These are phyloP conservation scores for Acanthococcus lagerstroemiae DNA, from an alignment of 2,888 invertebrate species.

Conservation along the genomic window DNA sequence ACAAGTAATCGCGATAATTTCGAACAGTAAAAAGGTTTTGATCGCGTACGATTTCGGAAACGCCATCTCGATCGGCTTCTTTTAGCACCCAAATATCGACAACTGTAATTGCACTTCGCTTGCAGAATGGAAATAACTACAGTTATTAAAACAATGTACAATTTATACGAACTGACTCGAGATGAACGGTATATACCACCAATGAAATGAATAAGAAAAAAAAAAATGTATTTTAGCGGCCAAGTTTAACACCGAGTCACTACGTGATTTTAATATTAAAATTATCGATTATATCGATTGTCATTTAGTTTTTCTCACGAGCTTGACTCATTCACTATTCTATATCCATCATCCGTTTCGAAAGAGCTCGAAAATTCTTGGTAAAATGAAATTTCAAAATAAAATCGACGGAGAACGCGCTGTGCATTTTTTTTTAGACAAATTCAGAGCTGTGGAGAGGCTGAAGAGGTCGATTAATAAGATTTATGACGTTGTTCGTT, in stretches of 20 bases:
- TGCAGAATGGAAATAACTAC: constrained; percentile 7
- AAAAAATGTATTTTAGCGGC: constrained; percentile 19
- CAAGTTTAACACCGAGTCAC: constrained; percentile 1
- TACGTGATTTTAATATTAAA: constrained; percentile 19
- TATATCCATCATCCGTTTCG: constrained; percentile 18
- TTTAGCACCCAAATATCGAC: no score
- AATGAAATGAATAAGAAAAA: not conserved
- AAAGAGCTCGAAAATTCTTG: constrained; percentile 20
- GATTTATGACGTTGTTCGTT: no score
- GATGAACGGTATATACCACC: not conserved
- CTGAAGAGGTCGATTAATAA: no score
- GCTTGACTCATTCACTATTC: constrained; percentile 28
- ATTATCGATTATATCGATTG: constrained; percentile 14
- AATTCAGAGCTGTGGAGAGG: no score
- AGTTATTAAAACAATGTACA: constrained; percentile 13
- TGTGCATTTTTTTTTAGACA: not conserved
- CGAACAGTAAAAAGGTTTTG: not conserved
- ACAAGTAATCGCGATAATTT: not conserved
- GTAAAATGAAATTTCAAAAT: constrained; percentile 15
- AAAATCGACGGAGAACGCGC: not conserved
- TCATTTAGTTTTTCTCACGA: constrained; percentile 17
- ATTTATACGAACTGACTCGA: constrained; percentile 7
- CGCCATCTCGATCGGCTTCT: no score
- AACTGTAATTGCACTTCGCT: not conserved
- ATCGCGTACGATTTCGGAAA: not conserved